Evolutionary conservation across 2,113 vertebrate species (phyloP).

Genomic region (Rhineura floridana): DNA sequence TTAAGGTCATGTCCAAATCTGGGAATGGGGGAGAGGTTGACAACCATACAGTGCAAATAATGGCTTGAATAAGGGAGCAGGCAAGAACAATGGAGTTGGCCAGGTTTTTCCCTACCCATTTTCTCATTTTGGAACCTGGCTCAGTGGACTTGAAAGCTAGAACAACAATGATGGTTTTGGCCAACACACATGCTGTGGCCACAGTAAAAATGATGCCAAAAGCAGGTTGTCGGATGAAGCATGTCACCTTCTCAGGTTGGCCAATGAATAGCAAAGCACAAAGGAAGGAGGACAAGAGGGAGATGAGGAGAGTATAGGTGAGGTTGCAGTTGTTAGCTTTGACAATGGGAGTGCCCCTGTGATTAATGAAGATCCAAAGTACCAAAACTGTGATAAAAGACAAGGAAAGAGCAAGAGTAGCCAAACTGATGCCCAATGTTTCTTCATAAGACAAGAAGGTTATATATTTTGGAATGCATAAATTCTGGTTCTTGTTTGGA

Average conservation of each 20-base stretch:
- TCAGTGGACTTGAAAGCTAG: not conserved
- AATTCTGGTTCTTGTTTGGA: not conserved
- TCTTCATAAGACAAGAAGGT: not conserved
- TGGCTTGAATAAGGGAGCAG: not conserved
- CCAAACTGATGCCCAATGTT: not conserved
- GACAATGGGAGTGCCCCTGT: not conserved
- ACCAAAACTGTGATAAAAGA: not conserved
- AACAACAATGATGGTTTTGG: not conserved
- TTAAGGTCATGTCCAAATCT: not conserved
- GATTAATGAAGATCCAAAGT: not conserved
- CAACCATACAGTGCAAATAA: not conserved
- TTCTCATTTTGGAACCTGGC: not conserved
- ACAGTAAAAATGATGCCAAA: not conserved
- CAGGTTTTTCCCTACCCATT: not conserved
- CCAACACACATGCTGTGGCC: not conserved
- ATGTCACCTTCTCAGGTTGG: not conserved
- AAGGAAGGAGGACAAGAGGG: not conserved
- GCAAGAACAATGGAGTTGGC: not conserved
- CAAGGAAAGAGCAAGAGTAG: not conserved
- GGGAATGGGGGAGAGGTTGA: not conserved
- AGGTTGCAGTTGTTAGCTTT: not conserved
- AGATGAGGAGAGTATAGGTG: not conserved
- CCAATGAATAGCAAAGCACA: conserved; percentile 1
- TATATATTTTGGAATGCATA: not conserved
- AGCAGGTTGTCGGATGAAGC: not conserved